Conservation (phyloP, 2,888 invertebrate genomes). For the Antitype chi region DNA sequence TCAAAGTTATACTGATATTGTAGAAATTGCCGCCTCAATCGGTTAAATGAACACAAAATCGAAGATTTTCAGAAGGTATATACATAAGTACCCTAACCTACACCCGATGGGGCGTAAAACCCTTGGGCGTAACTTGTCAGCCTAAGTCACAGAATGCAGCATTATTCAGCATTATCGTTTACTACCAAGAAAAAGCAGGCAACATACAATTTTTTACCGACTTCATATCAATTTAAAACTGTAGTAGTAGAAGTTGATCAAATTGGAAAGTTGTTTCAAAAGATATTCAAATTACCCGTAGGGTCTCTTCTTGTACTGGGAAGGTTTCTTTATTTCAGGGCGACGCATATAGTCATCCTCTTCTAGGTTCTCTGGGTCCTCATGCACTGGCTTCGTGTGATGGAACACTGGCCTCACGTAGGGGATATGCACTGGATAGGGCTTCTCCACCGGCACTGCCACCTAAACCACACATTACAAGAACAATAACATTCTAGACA, state of each 20-base stretch:
- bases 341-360: conserved; percentile 82
- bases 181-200: not conserved
- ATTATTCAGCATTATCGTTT: not conserved
- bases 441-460: conserved; percentile 93
- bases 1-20: not conserved
- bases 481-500: conserved; percentile 13
- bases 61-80: not conserved
- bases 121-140: not conserved
- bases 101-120: not conserved
- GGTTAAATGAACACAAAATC: conserved; percentile 4
- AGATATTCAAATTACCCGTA: conserved; percentile 74
- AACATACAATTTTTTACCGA: not conserved
- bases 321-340: conserved; percentile 78
- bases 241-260: not conserved
- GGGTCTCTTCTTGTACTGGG: conserved; percentile 78
- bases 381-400: conserved; percentile 80
- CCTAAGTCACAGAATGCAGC: not conserved
- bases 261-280: not conserved
- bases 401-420: conserved; percentile 91
- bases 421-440: conserved; percentile 93
- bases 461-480: conserved; percentile 80
- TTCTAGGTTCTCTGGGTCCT: conserved; percentile 75
- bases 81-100: not conserved
- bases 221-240: not conserved
- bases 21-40: conserved; percentile 9